Evolutionary conservation across 2,888 invertebrate genomes (phyloP).

Genomic region (Cephonodes hylas): DNA sequence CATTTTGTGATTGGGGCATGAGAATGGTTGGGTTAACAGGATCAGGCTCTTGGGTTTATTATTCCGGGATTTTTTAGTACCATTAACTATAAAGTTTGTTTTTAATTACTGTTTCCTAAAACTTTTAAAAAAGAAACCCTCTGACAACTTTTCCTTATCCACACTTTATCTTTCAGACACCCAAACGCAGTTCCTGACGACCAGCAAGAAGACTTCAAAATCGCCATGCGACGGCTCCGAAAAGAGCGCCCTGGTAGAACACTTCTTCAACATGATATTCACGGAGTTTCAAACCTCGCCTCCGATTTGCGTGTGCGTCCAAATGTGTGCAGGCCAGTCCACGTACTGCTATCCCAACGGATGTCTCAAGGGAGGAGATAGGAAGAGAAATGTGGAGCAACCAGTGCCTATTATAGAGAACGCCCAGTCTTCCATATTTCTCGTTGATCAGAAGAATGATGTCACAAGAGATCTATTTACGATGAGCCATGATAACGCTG

Average conservation of each 20-base stretch:
- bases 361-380: conserved; percentile 47
- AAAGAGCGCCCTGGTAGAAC: conserved; percentile 49
- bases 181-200: conserved; percentile 31
- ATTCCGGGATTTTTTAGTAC: too few relatives aligned
- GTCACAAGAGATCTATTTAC: conserved; percentile 41
- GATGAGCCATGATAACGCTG: conserved; percentile 26
- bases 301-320: conserved; percentile 64
- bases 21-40: too few relatives aligned
- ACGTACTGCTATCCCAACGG: conserved; percentile 71
- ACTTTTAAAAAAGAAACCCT: too few relatives aligned
- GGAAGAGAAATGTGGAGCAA: conserved; percentile 26
- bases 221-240: conserved; percentile 39
- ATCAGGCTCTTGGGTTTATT: too few relatives aligned
- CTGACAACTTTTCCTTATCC: too few relatives aligned
- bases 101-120: too few relatives aligned
- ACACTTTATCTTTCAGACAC: conserved; percentile 33
- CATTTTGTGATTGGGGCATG: too few relatives aligned
- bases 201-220: conserved; percentile 23
- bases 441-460: conserved; percentile 45
- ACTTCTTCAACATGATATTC: conserved; percentile 66
- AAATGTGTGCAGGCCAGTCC: conserved; percentile 59
- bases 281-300: conserved; percentile 56
- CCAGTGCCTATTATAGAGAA: conserved; percentile 26
- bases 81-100: too few relatives aligned
- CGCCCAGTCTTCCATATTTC: conserved; percentile 38